A percentile compares a stretch with the other conserved stretches of the same genome.
phyloP scores from a whole-genome alignment of 2,888 invertebrate species.

The Polydrusus tereticollis region DNA sequence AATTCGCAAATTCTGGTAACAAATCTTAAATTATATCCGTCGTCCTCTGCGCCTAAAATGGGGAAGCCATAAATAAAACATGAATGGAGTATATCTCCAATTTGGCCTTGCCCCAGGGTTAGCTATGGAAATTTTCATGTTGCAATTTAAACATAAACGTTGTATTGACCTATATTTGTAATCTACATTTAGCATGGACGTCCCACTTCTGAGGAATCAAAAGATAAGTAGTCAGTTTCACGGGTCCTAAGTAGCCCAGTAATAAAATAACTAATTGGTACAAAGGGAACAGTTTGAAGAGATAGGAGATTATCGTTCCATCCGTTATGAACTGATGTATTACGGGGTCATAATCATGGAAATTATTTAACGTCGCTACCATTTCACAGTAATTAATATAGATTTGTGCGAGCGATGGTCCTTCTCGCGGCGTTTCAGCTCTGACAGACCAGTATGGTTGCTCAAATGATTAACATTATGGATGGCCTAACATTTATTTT shows the following conservation, averaged over 20 bases:
- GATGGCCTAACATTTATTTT: not conserved
- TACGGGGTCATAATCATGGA: slow-evolving; percentile 1
- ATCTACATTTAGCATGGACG: no score
- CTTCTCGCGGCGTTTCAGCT: slow-evolving; percentile 7
- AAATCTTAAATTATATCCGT: slow-evolving; percentile 12
- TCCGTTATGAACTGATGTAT: slow-evolving; percentile 15
- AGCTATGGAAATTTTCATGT: not conserved
- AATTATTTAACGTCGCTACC: slow-evolving; percentile 25
- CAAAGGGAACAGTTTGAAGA: not conserved
- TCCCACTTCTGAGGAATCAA: no score
- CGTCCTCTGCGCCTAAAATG: not conserved
- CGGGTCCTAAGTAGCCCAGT: no score
- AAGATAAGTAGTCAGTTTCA: no score
- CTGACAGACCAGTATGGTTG: slow-evolving; percentile 1
- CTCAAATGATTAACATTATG: not conserved
- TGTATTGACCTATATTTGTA: not conserved
- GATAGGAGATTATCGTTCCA: not conserved
- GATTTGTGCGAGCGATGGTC: slow-evolving; percentile 20
- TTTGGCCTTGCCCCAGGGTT: not conserved
- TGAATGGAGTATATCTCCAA: not conserved
- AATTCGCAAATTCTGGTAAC: not conserved
- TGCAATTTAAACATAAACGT: not conserved
- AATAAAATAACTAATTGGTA: not conserved
- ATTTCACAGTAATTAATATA: slow-evolving; percentile 29
- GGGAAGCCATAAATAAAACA: not conserved